Evolutionary conservation across 2,888 invertebrate genomes (phyloP).

Genomic region (Ectropis crepuscularia): DNA sequence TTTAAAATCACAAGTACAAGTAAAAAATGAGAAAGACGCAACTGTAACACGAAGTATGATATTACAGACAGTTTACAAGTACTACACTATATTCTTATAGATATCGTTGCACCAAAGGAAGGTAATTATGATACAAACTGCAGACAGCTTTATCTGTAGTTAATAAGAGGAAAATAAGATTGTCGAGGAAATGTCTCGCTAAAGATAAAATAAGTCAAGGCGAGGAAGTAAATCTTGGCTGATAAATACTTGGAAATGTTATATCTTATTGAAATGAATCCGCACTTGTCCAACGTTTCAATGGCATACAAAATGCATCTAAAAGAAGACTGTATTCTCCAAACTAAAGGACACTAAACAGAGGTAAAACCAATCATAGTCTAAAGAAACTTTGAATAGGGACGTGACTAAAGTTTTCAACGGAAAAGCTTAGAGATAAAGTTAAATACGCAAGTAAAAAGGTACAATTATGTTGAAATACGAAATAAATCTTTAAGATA

Average conservation of each 20-base stretch:
- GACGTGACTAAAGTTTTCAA: too few species aligned
- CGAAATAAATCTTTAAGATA: neutral
- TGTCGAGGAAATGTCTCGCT: constrained; percentile 1
- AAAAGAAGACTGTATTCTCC: too few species aligned
- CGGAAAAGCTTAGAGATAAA: too few species aligned
- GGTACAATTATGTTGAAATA: constrained; percentile 2
- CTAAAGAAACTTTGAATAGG: too few species aligned
- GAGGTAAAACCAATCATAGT: too few species aligned
- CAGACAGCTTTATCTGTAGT: neutral
- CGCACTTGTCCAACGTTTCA: neutral
- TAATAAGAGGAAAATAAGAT: neutral
- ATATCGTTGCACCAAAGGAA: neutral
- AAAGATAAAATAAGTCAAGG: constrained; percentile 18
- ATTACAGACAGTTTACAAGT: too few species aligned
- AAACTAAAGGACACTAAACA: too few species aligned
- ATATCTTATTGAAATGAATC: neutral
- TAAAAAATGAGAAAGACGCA: too few species aligned
- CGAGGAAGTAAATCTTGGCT: constrained; percentile 1
- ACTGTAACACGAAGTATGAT: too few species aligned
- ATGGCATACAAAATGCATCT: too few species aligned
- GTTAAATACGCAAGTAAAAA: constrained; percentile 2
- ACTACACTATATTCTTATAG: neutral
- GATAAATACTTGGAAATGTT: neutral
- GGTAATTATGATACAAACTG: too few species aligned
- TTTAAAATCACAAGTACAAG: too few species aligned